Base-by-base conservation (phyloP, 1,140 invertebrate genomes). In the Chionoecetes opilio region DNA sequence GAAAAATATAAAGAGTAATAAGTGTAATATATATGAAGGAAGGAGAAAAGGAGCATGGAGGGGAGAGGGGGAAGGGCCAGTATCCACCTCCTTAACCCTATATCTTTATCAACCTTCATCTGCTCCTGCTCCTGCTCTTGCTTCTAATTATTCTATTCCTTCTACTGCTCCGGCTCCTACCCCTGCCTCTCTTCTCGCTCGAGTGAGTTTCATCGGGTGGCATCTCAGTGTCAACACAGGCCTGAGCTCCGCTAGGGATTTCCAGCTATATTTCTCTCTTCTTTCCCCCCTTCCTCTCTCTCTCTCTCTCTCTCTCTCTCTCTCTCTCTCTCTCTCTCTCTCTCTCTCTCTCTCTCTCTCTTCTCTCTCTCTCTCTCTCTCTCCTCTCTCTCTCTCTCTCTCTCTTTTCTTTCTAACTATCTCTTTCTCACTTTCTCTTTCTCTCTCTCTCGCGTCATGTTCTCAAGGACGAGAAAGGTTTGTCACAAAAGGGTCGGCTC, bases 251-350 rank as follows among this genome's bases (percentile, higher is more conserved):
- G 63, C 63, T 75, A n/a, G n/a, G 63, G n/a, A 75, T 75, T 5
- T 75, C 63, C 3, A 75, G 46, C 46, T 53, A 9, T 53, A 75
- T 26, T 75, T 21, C 63, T 75, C 63, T 75, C 63, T 75, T 26
- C n/a, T 26, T 75, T 26, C n/a, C 63, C n/a, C 63, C n/a, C 63
- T 75, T 26, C n/a, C 63, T 75, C 63, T 75, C 63, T 75, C 63
- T 75, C 63, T 75, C 63, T 75, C 63, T 75, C 63, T 75, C 63
- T 75, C 63, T 75, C 63, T 75, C 63, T 75, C 63, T 75, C 63
- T 75, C 63, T 75, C 63, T 75, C 63, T 75, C 63, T 63, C 53
- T 63, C 53, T 63, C 53, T 63, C 53, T 63, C 53, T 63, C 53
- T 63, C 53, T 63, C 53, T 41, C 38, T 41, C 38, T 41, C 38